Evolutionary conservation across 2,797 vertebrate genomes (phyloP), one percentile per base, ranked within the genome.

Genomic region (Lagodon rhomboides): DNA sequence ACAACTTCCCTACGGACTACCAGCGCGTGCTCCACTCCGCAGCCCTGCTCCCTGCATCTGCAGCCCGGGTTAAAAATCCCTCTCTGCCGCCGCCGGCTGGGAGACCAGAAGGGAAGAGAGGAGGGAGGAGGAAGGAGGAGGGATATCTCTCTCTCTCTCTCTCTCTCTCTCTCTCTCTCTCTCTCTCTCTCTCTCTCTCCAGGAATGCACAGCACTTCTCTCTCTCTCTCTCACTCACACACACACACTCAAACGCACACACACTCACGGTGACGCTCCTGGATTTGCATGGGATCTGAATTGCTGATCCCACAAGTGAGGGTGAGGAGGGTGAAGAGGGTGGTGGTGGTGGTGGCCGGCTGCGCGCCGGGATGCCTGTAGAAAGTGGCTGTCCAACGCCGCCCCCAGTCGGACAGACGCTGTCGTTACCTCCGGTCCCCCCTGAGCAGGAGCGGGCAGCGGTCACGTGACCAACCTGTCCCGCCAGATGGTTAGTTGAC

Each of bases 271-370:
- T 91, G 93, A 94, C 93, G 91, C 90, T 88, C 85, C 75, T 34
- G 63, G 72, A 95, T 97, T 96, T 96, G 95, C 95, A 95, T 97
- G 94, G 90, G 89, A 95, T 96, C 96, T 96, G 96, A 97, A 97
- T 96, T 93, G 95, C 94, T 96, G 96, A 96, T 96, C 93, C 94
- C 91, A 93, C 83, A 81, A 90, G 89, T 88, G 93, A 77, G 82
- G 83, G 78, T 79, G 86, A 70, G 44, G 80, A 44, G 54, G 55
- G 73, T 43, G 49, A 22, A 10, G 50, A 5, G 30, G 56, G 46
- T n/a, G 62, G 65, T 55, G 75, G 50, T 18, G 53, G 53, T 17
- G 59, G 53, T 38, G 67, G 71, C 66, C 79, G 83, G 65, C 64
- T 71, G 83, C 47, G 9, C 10, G 73, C 20, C 34, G 56, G 44